Evolutionary conservation across 2,113 vertebrate genomes (phyloP).

Genomic region (Vidua macroura): DNA sequence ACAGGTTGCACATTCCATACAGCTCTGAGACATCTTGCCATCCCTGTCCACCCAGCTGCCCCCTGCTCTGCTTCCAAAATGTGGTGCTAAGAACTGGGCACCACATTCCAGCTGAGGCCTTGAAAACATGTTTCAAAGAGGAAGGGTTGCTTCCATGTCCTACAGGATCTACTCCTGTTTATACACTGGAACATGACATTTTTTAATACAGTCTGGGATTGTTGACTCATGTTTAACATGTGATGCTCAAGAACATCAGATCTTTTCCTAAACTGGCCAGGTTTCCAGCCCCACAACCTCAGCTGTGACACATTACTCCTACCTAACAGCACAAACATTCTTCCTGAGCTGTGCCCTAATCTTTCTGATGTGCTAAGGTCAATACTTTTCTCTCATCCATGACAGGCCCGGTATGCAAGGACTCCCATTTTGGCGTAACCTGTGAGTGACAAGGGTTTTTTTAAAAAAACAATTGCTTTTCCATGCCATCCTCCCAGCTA

Average conservation of each 20-base stretch:
- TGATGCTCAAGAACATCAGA: neutral
- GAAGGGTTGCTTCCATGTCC: neutral
- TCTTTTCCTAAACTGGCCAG: neutral
- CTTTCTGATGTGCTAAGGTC: neutral
- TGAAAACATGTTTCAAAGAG: neutral
- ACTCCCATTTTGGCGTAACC: neutral
- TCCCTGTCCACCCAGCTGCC: accelerated
- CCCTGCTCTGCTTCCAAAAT: neutral
- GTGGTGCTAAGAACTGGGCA: neutral
- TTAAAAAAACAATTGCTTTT: neutral
- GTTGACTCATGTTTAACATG: neutral
- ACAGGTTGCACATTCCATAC: neutral
- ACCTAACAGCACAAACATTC: neutral
- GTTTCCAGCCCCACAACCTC: neutral
- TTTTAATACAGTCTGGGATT: neutral
- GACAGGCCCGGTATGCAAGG: neutral
- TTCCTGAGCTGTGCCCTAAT: neutral
- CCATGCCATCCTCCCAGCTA: neutral
- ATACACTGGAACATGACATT: neutral
- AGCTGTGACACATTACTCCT: neutral
- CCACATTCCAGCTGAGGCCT: neutral
- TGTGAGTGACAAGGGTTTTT: accelerated
- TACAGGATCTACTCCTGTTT: neutral
- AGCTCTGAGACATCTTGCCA: neutral
- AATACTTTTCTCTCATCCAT: neutral